phyloP scores from a whole-genome alignment of 2,888 invertebrate species.

The Caenorhabditis sp. region DNA sequence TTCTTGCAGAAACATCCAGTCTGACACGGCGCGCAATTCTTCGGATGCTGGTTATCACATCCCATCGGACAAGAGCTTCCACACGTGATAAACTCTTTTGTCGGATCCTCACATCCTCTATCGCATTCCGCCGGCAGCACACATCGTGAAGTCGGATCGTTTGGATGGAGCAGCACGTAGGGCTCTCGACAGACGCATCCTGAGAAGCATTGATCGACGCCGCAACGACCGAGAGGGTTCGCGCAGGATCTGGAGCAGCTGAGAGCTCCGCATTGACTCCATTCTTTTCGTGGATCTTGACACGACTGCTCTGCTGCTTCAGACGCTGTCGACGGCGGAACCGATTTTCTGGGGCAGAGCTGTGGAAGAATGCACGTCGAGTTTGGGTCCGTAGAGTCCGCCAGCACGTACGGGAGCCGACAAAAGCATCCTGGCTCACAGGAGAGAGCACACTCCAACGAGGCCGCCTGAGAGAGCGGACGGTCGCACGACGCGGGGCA shows the following conservation, averaged over 20 bases:
- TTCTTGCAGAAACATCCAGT: slow-evolving; percentile 76
- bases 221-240: slow-evolving; percentile 64
- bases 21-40: slow-evolving; percentile 73
- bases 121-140: slow-evolving; percentile 72
- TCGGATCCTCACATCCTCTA: slow-evolving; percentile 61
- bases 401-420: slow-evolving; percentile 55
- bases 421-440: slow-evolving; percentile 65
- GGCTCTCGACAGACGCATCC: slow-evolving; percentile 72
- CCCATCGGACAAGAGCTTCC: slow-evolving; percentile 76
- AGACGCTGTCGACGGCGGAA: slow-evolving; percentile 27
- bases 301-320: slow-evolving; percentile 41
- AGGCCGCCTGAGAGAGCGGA: slow-evolving; percentile 51
- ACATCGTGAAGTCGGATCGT: slow-evolving; percentile 65
- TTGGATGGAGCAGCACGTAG: slow-evolving; percentile 61
- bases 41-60: slow-evolving; percentile 71
- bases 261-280: slow-evolving; percentile 61
- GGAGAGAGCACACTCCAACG: slow-evolving; percentile 56
- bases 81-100: slow-evolving; percentile 69
- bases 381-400: slow-evolving; percentile 50
- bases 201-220: slow-evolving; percentile 59
- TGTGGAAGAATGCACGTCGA: slow-evolving; percentile 67
- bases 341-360: slow-evolving; percentile 57
- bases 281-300: slow-evolving; percentile 66
- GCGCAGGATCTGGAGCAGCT: slow-evolving; percentile 66
- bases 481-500: slow-evolving; percentile 63